Conservation (phyloP, 2,797 vertebrate species). For the Leucoraja ocellata region DNA sequence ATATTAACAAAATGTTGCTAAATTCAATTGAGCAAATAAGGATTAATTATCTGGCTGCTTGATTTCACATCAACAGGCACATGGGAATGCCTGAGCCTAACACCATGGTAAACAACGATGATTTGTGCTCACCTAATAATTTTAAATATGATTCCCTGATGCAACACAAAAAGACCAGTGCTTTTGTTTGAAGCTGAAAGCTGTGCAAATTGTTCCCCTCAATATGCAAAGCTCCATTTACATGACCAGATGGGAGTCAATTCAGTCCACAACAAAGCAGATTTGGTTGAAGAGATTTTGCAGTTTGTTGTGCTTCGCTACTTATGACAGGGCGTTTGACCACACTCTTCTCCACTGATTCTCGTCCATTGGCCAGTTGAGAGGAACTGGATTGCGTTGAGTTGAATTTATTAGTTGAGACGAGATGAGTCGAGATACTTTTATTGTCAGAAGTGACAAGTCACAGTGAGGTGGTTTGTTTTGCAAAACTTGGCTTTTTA, state of each 20-base stretch:
- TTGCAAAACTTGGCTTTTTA: not conserved
- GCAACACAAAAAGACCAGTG: not conserved
- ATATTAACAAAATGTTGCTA: constrained; percentile 22
- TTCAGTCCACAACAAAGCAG: constrained; percentile 35
- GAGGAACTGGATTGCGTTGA: too few relatives aligned
- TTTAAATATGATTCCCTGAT: constrained; percentile 24
- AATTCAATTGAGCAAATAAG: not conserved
- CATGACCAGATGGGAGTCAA: constrained; percentile 38
- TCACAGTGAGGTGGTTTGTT: too few relatives aligned
- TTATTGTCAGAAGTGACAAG: too few relatives aligned
- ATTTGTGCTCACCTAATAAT: constrained; percentile 26
- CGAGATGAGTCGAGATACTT: too few relatives aligned
- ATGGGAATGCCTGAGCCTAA: constrained; percentile 6
- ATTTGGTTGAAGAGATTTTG: constrained; percentile 24
- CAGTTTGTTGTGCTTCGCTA: constrained; percentile 25
- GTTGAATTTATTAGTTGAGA: too few relatives aligned
- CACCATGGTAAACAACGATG: not conserved
- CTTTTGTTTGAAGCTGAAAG: constrained; percentile 29
- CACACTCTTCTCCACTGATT: not conserved
- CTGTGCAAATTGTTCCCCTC: constrained; percentile 10
- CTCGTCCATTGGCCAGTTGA: too few relatives aligned
- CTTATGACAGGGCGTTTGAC: not conserved
- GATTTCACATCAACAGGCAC: constrained; percentile 10
- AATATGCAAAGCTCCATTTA: constrained; percentile 29
- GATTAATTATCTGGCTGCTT: constrained; percentile 26